Evolutionary conservation across 2,888 invertebrate genomes (phyloP).

Genomic region (Erebia ligea): DNA sequence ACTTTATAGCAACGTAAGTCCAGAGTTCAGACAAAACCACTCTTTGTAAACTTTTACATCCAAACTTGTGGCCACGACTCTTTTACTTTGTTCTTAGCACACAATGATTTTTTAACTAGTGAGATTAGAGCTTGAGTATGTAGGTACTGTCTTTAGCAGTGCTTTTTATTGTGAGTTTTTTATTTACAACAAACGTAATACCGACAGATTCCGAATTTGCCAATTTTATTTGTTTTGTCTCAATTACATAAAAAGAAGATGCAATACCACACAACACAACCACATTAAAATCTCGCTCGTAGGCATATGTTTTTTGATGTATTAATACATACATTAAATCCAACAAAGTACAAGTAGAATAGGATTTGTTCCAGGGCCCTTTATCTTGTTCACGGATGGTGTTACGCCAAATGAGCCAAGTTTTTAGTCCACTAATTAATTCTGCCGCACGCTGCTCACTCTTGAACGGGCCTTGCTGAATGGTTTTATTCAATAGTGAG

Average conservation of each 20-base stretch:
- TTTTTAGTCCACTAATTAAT: constrained; percentile 70
- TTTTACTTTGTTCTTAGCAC: constrained; percentile 4
- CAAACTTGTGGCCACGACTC: constrained; percentile 11
- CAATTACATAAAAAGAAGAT: too few species aligned
- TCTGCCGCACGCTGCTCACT: constrained; percentile 64
- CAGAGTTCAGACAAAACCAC: constrained; percentile 24
- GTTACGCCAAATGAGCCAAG: constrained; percentile 58
- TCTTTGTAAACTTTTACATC: constrained; percentile 24
- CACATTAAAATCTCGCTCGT: background rate
- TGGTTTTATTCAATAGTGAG: constrained; percentile 28
- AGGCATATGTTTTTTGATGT: background rate
- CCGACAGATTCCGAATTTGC: too few species aligned
- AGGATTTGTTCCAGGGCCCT: constrained; percentile 35
- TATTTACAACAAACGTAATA: too few species aligned
- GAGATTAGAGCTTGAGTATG: background rate
- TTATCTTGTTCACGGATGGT: constrained; percentile 45
- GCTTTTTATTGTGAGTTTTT: too few species aligned
- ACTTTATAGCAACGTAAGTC: constrained; percentile 21
- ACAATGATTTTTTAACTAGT: background rate
- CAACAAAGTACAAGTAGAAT: constrained; percentile 18
- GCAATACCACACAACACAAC: background rate
- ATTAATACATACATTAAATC: constrained; percentile 5
- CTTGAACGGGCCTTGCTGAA: constrained; percentile 30
- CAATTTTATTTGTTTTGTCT: too few species aligned
- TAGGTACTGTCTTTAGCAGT: background rate